Evolutionary conservation across 2,113 vertebrate species (phyloP), one percentile per base, ranked within the genome.

Genomic region (Chloropsis hardwickii): DNA sequence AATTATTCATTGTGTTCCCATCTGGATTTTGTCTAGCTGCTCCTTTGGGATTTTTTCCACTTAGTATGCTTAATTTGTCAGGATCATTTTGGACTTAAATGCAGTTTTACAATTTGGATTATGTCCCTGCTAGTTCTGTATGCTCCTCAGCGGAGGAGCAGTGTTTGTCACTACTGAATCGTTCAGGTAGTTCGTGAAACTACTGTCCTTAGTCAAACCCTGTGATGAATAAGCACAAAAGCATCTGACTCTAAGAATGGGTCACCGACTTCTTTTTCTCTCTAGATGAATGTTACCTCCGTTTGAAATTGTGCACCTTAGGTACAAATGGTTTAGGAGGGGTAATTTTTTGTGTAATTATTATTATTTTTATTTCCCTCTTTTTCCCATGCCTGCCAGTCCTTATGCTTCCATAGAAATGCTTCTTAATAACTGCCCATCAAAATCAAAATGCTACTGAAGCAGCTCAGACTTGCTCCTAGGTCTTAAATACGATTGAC

Each of bases 301-400:
- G 5, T 56, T 88, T 87, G 60, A 74, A 69, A n/a, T 47, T 16
- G 12, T 40, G 13, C 9, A 50, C 9, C 33, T 44, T 48, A 13
- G 12, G 56, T 65, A 60, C 10, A 81, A 56, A 47, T 16, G 2
- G 40, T 6, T 48, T 2, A 12, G 2, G 2, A 1, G 1, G 5
- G 4, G 20, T 19, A 29, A 29, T n/a, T 56, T 53, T 28, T n/a
- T 6, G 37, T 37, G 10, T 37, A 37, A 27, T 7, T n/a, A 15
- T 7, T n/a, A 15, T 12, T 48, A 12, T 42, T 40, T 35, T 2
- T 70, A 56, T 60, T 81, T 56, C 4, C 8, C 3, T 13, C 12
- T 51, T 60, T 45, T 71, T 50, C 17, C 42, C 23, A 4, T 35
- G 16, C 40, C 21, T 56, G 7, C 35, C 71, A 47, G 5, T 67